phyloP scores from a whole-genome alignment of 2,888 invertebrate genomes.

The Helleia helle region DNA sequence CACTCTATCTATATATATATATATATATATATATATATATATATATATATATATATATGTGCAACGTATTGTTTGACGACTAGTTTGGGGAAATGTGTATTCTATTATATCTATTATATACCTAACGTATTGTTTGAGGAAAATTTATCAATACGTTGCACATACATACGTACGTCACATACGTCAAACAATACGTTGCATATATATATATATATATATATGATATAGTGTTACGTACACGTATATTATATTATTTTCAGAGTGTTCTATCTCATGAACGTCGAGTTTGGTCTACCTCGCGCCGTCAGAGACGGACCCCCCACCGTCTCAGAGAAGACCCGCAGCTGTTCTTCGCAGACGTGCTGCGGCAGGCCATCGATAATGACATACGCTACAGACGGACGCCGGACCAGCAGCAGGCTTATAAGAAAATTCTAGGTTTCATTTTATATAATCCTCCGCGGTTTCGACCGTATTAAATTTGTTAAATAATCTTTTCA shows the following conservation, averaged over 20 bases:
- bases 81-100: too few species aligned
- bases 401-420: constrained; percentile 65
- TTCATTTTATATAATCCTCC: neutral
- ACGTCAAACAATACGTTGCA: too few species aligned
- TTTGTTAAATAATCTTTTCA: neutral
- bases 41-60: too few species aligned
- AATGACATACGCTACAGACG: constrained; percentile 80
- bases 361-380: constrained; percentile 77
- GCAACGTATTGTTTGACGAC: too few species aligned
- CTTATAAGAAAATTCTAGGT: constrained; percentile 77
- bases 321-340: constrained; percentile 78
- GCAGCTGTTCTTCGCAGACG: constrained; percentile 76
- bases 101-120: too few species aligned
- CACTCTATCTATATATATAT: too few species aligned
- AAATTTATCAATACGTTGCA: too few species aligned
- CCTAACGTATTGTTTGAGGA: too few species aligned
- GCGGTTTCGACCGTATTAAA: neutral
- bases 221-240: too few species aligned
- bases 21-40: too few species aligned
- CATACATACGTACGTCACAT: too few species aligned
- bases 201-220: too few species aligned
- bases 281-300: constrained; percentile 44
- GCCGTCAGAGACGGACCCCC: constrained; percentile 62
- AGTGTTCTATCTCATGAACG: constrained; percentile 43
- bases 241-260: constrained; percentile 26